Evolutionary conservation across 2,113 vertebrate genomes (phyloP).

Genomic region (Sinosuthora webbiana): DNA sequence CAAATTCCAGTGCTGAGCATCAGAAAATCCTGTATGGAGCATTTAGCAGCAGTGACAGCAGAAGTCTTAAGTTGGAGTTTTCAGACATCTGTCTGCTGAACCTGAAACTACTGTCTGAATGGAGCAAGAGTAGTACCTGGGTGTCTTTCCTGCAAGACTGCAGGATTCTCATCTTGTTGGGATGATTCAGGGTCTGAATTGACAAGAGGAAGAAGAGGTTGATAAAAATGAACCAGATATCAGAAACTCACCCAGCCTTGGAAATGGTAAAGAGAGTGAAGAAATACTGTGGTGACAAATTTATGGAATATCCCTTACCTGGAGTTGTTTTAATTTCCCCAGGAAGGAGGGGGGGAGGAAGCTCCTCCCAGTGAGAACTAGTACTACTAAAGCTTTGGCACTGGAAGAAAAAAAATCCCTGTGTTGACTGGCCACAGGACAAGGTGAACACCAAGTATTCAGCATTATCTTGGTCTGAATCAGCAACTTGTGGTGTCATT

Average conservation of each 20-base stretch:
- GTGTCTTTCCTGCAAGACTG: neutral
- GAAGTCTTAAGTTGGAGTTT: neutral
- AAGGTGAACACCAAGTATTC: neutral
- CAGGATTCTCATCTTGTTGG: neutral
- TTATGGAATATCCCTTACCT: neutral
- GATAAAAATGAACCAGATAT: neutral
- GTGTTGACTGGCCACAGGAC: neutral
- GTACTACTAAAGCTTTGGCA: neutral
- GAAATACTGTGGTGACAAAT: neutral
- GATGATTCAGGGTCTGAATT: neutral
- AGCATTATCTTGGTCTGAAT: neutral
- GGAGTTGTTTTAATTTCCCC: neutral
- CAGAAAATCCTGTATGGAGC: neutral
- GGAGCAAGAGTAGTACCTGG: neutral
- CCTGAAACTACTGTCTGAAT: neutral
- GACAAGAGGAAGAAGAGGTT: neutral
- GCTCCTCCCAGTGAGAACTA: neutral
- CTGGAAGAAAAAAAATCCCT: neutral
- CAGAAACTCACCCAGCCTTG: neutral
- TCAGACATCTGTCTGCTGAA: neutral
- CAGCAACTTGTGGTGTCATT: neutral
- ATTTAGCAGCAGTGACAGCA: rapidly evolving
- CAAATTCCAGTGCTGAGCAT: neutral
- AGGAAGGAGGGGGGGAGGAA: neutral
- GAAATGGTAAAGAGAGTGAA: neutral